phyloP scores from a whole-genome alignment of 2,113 vertebrate species.

The Oryzias celebensis region DNA sequence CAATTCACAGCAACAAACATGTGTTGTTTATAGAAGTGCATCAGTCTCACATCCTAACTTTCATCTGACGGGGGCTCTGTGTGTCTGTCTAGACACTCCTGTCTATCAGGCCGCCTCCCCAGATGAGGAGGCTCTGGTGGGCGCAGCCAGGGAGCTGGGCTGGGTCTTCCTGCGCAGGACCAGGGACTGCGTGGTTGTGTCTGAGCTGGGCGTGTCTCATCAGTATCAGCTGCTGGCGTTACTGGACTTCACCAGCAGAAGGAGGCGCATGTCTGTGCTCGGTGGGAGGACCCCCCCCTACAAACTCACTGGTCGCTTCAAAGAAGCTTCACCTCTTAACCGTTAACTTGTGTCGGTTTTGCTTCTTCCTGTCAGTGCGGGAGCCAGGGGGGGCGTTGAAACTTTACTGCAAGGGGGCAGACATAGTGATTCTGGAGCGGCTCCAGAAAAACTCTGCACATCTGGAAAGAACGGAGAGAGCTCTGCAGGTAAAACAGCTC shows the following conservation, averaged over 20 bases:
- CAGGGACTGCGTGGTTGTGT: slow-evolving; percentile 82
- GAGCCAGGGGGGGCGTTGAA: slow-evolving; percentile 85
- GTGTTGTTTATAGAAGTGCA: neutral
- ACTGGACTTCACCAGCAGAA: slow-evolving; percentile 90
- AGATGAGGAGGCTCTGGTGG: slow-evolving; percentile 88
- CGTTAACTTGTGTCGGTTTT: neutral
- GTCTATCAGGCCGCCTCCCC: slow-evolving; percentile 92
- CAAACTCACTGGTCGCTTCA: neutral
- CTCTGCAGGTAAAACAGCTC: slow-evolving; percentile 73
- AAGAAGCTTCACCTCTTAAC: too few species aligned
- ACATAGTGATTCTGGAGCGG: slow-evolving; percentile 85
- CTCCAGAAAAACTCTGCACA: slow-evolving; percentile 60
- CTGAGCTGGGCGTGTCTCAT: slow-evolving; percentile 81
- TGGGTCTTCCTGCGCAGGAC: slow-evolving; percentile 88
- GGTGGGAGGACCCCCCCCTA: slow-evolving; percentile 73
- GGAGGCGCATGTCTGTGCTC: slow-evolving; percentile 92
- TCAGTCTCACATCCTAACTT: neutral
- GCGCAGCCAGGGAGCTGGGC: slow-evolving; percentile 85
- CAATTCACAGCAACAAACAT: too few species aligned
- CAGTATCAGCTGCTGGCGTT: slow-evolving; percentile 86
- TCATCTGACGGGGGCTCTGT: neutral
- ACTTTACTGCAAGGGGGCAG: slow-evolving; percentile 93
- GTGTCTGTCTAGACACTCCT: slow-evolving; percentile 73
- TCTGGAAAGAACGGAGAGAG: slow-evolving; percentile 74
- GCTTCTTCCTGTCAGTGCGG: slow-evolving; percentile 75